A percentile compares a stretch with the other conserved stretches of the same genome.
These are phyloP conservation scores for Himalopsyche anomala DNA, from an alignment of 2,888 invertebrate species.

Conservation along the genomic window DNA sequence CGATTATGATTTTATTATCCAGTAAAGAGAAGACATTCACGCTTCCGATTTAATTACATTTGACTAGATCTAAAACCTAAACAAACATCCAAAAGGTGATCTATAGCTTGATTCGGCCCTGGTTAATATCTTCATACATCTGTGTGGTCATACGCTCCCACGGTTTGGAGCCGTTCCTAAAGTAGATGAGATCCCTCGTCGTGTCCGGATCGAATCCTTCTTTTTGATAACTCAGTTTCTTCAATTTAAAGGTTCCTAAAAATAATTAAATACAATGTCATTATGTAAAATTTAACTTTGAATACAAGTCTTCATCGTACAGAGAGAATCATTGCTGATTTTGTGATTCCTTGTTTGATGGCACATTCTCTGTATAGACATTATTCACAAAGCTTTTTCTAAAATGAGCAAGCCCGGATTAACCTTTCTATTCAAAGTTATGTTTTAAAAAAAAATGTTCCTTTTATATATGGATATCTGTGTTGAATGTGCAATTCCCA, in stretches of 20 bases:
- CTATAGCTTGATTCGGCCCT: constrained; percentile 73
- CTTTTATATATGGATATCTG: no score
- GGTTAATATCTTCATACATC: constrained; percentile 78
- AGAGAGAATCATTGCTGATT: no score
- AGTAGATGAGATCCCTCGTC: constrained; percentile 86
- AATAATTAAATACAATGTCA: background rate
- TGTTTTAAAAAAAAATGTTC: no score
- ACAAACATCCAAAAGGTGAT: background rate
- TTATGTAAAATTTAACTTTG: background rate
- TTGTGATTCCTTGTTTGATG: no score
- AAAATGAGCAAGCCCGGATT: no score
- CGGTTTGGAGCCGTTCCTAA: constrained; percentile 72
- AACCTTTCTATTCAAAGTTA: no score
- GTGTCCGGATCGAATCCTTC: constrained; percentile 88
- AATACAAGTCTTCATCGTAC: no score
- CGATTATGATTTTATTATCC: background rate
- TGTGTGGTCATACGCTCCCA: constrained; percentile 80
- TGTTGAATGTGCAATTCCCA: no score
- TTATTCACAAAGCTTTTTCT: no score
- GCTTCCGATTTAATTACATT: background rate
- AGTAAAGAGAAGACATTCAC: constrained; percentile 5
- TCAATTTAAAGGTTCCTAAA: constrained; percentile 93
- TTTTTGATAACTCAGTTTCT: constrained; percentile 90
- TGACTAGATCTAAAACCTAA: constrained; percentile 35
- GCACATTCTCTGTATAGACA: no score